Conservation (phyloP, 2,797 vertebrate genomes). For the Scleropages formosus region DNA sequence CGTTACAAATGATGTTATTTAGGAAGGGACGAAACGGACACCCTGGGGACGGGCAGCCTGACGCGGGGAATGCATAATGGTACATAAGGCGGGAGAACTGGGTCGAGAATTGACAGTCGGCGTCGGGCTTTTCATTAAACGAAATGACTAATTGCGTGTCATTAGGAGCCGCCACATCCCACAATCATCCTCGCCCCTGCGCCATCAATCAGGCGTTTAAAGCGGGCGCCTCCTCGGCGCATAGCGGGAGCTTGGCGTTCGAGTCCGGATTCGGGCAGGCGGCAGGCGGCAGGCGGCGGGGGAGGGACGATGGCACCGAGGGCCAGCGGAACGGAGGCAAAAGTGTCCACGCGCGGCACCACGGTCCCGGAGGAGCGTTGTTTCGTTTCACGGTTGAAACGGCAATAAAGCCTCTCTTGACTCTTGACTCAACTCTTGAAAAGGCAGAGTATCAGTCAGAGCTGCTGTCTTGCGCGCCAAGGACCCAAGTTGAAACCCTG, state of each 20-base stretch:
- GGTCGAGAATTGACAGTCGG: slow-evolving; percentile 73
- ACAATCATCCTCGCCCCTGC: slow-evolving; percentile 73
- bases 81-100: slow-evolving; percentile 71
- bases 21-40: slow-evolving; percentile 70
- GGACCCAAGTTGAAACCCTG: too few species aligned
- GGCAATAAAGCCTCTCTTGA: too few species aligned
- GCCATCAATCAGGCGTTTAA: slow-evolving; percentile 78
- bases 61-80: slow-evolving; percentile 71
- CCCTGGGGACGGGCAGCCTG: slow-evolving; percentile 62
- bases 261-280: too few species aligned
- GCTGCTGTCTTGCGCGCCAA: too few species aligned
- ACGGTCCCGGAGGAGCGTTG: too few species aligned
- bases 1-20: slow-evolving; percentile 80
- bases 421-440: too few species aligned
- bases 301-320: too few species aligned
- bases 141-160: slow-evolving; percentile 80
- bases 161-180: slow-evolving; percentile 73
- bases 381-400: too few species aligned
- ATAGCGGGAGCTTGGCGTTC: slow-evolving; percentile 24
- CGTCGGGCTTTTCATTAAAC: slow-evolving; percentile 80
- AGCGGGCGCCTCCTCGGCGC: slow-evolving; percentile 62
- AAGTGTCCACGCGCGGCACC: too few species aligned
- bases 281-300: not conserved
- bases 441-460: too few species aligned
- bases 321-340: too few species aligned